Evolutionary conservation across 1,140 invertebrate species (phyloP).

Genomic region (Diabrotica undecimpunctata): DNA sequence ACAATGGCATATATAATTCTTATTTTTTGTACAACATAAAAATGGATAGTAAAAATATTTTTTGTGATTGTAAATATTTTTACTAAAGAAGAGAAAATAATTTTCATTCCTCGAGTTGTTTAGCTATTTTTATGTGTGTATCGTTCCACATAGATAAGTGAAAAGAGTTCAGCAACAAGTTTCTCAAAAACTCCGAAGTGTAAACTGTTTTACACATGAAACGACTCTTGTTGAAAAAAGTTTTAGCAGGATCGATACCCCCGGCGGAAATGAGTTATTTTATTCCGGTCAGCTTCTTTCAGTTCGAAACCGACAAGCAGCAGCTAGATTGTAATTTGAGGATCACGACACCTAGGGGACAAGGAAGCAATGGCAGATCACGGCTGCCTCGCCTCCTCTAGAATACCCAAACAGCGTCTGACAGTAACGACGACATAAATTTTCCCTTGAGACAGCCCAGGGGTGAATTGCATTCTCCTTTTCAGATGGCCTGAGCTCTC

Average conservation of each 20-base stretch:
- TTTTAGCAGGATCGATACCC: constrained; percentile 9
- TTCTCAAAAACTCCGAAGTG: not conserved
- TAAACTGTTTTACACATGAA: not conserved
- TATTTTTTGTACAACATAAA: too few relatives aligned
- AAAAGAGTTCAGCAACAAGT: not conserved
- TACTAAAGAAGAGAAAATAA: too few relatives aligned
- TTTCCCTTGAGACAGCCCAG: constrained; percentile 37
- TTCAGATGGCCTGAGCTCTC: constrained; percentile 10
- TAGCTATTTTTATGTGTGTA: too few relatives aligned
- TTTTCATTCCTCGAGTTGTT: too few relatives aligned
- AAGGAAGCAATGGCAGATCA: constrained; percentile 27
- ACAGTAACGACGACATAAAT: constrained; percentile 49
- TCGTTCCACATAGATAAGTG: too few relatives aligned
- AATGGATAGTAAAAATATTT: too few relatives aligned
- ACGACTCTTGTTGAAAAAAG: not conserved
- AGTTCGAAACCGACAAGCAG: constrained; percentile 27
- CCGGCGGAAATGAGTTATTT: constrained; percentile 27
- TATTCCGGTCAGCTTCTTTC: constrained; percentile 40
- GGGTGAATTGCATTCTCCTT: constrained; percentile 19
- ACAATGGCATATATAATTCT: too few relatives aligned
- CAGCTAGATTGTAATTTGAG: constrained; percentile 41
- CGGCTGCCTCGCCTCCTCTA: constrained; percentile 26
- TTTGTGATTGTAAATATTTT: too few relatives aligned
- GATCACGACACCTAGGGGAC: constrained; percentile 41
- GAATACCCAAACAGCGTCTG: constrained; percentile 47